Evolutionary conservation across 2,797 vertebrate genomes (phyloP).

Genomic region (Sebastes aleutianus): DNA sequence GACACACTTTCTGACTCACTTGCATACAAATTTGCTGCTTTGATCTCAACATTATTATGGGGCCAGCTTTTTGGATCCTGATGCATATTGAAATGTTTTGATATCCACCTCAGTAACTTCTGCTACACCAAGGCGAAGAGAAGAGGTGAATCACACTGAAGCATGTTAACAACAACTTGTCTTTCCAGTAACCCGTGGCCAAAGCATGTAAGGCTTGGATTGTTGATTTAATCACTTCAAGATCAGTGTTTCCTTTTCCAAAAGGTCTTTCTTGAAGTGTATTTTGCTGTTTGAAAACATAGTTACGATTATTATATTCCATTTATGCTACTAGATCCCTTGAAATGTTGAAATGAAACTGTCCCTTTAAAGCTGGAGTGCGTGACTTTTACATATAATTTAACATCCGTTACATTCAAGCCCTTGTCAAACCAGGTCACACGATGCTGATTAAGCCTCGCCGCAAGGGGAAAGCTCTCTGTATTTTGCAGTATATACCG

Average conservation of each 20-base stretch:
- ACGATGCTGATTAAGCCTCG: background rate
- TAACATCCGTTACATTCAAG: background rate
- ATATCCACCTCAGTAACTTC: background rate
- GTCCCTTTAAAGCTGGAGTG: background rate
- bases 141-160: background rate
- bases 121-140: background rate
- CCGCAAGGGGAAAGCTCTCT: background rate
- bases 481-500: background rate
- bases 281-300: background rate
- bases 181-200: background rate
- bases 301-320: too few relatives aligned
- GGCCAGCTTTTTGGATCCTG: background rate
- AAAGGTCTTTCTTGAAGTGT: background rate
- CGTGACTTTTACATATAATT: background rate
- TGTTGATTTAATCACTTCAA: too few relatives aligned
- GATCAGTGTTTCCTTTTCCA: background rate
- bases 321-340: too few relatives aligned
- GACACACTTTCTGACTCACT: constrained; percentile 22
- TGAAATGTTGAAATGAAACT: too few relatives aligned
- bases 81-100: background rate
- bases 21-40: constrained; percentile 3
- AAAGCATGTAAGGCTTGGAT: background rate
- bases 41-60: background rate
- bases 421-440: background rate
- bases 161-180: background rate